phyloP scores from a whole-genome alignment of 2,113 vertebrate genomes.

The Laterallus jamaicensis region DNA sequence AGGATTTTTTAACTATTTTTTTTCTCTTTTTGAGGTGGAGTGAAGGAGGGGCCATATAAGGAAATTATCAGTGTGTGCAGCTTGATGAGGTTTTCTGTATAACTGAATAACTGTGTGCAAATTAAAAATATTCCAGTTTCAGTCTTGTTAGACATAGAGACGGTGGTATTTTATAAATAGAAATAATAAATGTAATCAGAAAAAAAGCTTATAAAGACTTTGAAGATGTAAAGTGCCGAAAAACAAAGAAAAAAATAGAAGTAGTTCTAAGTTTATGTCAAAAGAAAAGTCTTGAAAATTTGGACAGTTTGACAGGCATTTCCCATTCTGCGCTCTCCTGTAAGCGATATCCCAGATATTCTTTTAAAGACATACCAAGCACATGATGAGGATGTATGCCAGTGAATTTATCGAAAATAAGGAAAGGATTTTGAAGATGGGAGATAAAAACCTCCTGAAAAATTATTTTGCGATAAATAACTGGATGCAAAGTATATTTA shows the following conservation, averaged over 20 bases:
- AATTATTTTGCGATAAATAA: background rate
- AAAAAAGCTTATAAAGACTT: conserved; percentile 11
- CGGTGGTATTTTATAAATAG: background rate
- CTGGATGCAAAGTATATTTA: background rate
- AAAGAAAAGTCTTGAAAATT: background rate
- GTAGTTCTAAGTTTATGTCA: conserved; percentile 2
- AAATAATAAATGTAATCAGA: conserved; percentile 24
- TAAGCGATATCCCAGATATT: background rate
- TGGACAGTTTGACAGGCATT: background rate
- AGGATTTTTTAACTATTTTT: no score
- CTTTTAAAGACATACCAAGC: background rate
- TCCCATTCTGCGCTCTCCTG: background rate
- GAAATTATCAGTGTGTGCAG: background rate
- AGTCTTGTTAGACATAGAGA: background rate
- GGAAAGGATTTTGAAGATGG: background rate
- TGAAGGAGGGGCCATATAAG: background rate
- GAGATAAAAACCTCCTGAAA: background rate
- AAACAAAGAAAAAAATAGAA: background rate
- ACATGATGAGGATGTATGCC: background rate
- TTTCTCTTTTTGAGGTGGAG: background rate
- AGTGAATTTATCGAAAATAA: background rate
- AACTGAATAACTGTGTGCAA: background rate
- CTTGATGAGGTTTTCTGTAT: background rate
- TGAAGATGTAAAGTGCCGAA: conserved; percentile 2
- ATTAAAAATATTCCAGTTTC: background rate